Base-by-base conservation (phyloP, 2,797 vertebrate species). In the Vireo griseus region DNA sequence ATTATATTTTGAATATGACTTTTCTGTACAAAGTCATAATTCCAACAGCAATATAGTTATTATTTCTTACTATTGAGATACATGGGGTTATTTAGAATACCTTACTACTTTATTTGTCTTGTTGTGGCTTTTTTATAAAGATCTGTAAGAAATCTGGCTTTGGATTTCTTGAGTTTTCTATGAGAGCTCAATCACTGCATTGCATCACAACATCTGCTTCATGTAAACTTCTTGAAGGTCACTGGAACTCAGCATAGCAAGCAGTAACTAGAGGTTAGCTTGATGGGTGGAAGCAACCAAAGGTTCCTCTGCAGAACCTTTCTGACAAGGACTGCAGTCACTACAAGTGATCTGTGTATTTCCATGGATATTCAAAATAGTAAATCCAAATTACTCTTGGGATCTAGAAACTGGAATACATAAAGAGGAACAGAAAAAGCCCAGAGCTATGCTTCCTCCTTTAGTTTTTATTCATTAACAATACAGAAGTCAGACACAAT, bases 391-490 rank as follows among this genome's bases (percentile, higher is more conserved):
- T 20, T n/a, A 47, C 62, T 92, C 65, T 52, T 74, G 86, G 72
- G 91, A 88, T 55, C 61, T 84, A 76, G 69, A 79, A 68, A 73
- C 39, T 81, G 62, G 76, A 78, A 79, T 25, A 63, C 42, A 37
- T 68, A 45, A 80, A 88, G n/a, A 72, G 44, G 21, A 90, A 82
- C 21, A 89, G 61, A 89, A 94, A 67, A 87, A 76, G 9, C n/a
- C 63, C 63, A 79, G 55, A 93, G 50, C 72, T 58, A 29, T 58
- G 40, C 22, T 89, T 95, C 69, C 40, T 87, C 24, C 50, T 83
- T 90, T 51, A 71, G 14, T 67, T 93, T 91, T 89, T 75, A 50
- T 80, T 94, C 47, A 89, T 65, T 85, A 91, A 86, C 59, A 77
- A 63, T 21, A 51, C n/a, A 75, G 67, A 92, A 88, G 31, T 39